Conservation (phyloP, 2,113 vertebrate genomes). For the Etheostoma cragini region DNA sequence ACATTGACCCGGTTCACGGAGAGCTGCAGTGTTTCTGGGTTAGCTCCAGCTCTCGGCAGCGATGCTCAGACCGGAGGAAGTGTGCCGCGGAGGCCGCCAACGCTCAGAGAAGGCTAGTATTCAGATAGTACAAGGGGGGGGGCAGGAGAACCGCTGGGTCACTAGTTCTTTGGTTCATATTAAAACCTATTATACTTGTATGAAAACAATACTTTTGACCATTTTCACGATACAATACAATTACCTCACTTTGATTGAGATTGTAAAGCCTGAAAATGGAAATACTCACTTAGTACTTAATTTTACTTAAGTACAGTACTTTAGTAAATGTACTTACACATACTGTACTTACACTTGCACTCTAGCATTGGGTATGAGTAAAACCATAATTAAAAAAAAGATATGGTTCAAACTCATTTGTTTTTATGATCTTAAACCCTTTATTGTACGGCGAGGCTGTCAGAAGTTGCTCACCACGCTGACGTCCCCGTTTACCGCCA, state of each 20-base stretch:
- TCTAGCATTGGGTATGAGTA: too few relatives aligned
- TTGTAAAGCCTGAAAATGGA: not conserved
- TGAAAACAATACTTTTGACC: not conserved
- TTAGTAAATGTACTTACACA: too few relatives aligned
- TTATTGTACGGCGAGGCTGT: too few relatives aligned
- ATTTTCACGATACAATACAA: not conserved
- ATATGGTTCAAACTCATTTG: too few relatives aligned
- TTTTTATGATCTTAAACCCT: too few relatives aligned
- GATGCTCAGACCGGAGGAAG: constrained; percentile 2
- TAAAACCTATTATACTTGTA: not conserved
- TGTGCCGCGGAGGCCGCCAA: not conserved
- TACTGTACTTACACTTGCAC: too few relatives aligned
- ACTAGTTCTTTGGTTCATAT: not conserved
- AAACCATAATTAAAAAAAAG: too few relatives aligned
- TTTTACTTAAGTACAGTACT: too few relatives aligned
- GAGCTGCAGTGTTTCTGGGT: constrained; percentile 23
- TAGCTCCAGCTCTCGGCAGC: constrained; percentile 3
- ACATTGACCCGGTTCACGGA: constrained; percentile 41
- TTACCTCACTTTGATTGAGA: not conserved
- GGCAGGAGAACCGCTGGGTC: not conserved
- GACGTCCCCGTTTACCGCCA: too few relatives aligned
- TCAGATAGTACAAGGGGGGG: not conserved
- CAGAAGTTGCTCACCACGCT: too few relatives aligned
- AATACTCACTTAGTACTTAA: too few relatives aligned
- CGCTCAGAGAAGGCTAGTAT: not conserved